Conservation (phyloP, 2,888 invertebrate genomes). For the Macroteleia sp. region DNA sequence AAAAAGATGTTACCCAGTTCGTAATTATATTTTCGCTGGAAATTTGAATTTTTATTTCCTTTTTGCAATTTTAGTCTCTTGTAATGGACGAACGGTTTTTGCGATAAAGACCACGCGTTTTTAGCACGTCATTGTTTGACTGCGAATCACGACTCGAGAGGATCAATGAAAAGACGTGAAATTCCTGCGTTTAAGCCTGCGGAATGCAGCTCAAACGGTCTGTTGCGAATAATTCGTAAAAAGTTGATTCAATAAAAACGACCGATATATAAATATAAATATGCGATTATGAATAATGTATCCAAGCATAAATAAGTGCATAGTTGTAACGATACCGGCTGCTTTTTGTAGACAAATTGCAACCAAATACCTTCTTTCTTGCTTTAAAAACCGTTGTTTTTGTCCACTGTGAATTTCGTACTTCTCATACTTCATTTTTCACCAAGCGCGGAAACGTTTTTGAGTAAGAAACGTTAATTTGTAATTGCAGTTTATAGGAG, state of each 20-base stretch:
- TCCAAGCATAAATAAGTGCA: slow-evolving; percentile 13
- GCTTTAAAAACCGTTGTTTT: slow-evolving; percentile 35
- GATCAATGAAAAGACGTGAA: slow-evolving; percentile 40
- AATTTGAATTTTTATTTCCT: slow-evolving; percentile 22
- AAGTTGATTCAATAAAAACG: slow-evolving; percentile 23
- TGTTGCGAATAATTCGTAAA: slow-evolving; percentile 18
- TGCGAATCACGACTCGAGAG: slow-evolving; percentile 23
- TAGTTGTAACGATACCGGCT: neutral
- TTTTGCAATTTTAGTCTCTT: slow-evolving; percentile 1
- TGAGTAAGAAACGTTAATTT: neutral
- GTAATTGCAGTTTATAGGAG: slow-evolving; percentile 3
- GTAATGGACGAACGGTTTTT: slow-evolving; percentile 27
- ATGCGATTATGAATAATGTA: slow-evolving; percentile 48
- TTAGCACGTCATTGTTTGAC: slow-evolving; percentile 21
- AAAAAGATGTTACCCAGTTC: neutral
- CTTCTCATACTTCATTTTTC: slow-evolving; percentile 32
- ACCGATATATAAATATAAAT: slow-evolving; percentile 20
- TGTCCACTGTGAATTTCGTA: slow-evolving; percentile 52
- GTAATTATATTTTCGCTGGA: slow-evolving; percentile 4
- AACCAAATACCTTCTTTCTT: slow-evolving; percentile 31
- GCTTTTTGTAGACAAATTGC: slow-evolving; percentile 44
- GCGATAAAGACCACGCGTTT: slow-evolving; percentile 2
- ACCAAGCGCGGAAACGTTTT: slow-evolving; percentile 12
- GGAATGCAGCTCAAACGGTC: slow-evolving; percentile 34
- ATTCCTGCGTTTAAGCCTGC: slow-evolving; percentile 12